A percentile compares a stretch with the other conserved stretches of the same genome.
phyloP scores from a whole-genome alignment of 2,797 vertebrate species.

The Sebastes oblongus region DNA sequence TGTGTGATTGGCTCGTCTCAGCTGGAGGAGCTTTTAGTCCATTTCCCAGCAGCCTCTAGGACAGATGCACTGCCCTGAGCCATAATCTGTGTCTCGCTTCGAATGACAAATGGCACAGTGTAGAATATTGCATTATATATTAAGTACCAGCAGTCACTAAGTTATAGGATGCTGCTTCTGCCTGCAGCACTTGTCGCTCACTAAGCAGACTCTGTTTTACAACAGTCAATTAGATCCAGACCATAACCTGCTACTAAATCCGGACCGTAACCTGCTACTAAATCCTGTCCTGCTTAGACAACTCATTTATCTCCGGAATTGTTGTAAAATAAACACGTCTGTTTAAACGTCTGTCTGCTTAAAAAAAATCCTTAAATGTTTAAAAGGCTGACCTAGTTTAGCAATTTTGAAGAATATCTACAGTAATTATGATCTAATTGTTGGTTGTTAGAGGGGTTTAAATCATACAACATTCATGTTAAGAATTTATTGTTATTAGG shows the following conservation, averaged over 20 bases:
- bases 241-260: conserved; percentile 72
- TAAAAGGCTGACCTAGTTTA: background rate
- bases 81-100: conserved; percentile 94
- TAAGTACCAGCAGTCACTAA: conserved; percentile 97
- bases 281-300: conserved; percentile 57
- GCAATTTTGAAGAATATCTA: background rate
- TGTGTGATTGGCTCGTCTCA: conserved; percentile 90
- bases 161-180: conserved; percentile 92
- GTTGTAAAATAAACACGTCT: background rate
- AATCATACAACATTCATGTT: background rate
- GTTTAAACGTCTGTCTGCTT: background rate
- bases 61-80: conserved; percentile 99
- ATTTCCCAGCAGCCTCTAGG: conserved; percentile 91
- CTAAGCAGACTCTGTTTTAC: conserved; percentile 79
- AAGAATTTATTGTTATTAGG: background rate
- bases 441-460: background rate
- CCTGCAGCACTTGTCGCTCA: conserved; percentile 79
- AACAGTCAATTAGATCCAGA: conserved; percentile 87
- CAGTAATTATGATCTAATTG: background rate
- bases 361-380: background rate
- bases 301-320: conserved; percentile 20
- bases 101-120: conserved; percentile 94
- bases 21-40: conserved; percentile 94
- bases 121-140: conserved; percentile 99
- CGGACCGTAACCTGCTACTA: conserved; percentile 73